These are phyloP conservation scores for Microcaecilia unicolor DNA, from an alignment of 2,797 vertebrate species.

Conservation along the genomic window DNA sequence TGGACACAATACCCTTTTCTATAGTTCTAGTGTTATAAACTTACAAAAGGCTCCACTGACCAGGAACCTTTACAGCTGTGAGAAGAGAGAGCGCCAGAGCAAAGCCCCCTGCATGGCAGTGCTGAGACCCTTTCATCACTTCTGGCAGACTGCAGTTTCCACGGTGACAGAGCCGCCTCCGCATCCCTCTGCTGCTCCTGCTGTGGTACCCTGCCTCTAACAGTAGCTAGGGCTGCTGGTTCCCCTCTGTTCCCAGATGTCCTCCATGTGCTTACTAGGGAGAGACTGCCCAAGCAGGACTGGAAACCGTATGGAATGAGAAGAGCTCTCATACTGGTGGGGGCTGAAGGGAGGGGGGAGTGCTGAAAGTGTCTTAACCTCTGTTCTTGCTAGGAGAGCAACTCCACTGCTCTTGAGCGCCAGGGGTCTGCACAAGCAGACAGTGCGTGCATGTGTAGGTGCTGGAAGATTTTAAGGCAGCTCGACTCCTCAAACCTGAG, in stretches of 20 bases:
- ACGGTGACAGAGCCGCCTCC: slow-evolving; percentile 38
- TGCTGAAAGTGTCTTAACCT: too few relatives aligned
- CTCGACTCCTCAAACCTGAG: too few relatives aligned
- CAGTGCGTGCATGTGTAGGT: too few relatives aligned
- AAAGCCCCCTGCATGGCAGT: neutral
- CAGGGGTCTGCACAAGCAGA: too few relatives aligned
- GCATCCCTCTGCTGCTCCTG: slow-evolving; percentile 21
- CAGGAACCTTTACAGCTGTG: neutral
- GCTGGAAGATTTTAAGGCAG: too few relatives aligned
- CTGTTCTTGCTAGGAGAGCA: too few relatives aligned
- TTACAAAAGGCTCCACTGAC: slow-evolving; percentile 7
- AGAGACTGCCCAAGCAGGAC: slow-evolving; percentile 45
- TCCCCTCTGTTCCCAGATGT: slow-evolving; percentile 70
- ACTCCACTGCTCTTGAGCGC: too few relatives aligned
- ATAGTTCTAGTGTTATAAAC: neutral
- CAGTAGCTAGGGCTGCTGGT: slow-evolving; percentile 33
- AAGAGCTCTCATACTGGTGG: slow-evolving; percentile 34
- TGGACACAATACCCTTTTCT: slow-evolving; percentile 11
- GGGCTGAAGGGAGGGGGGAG: too few relatives aligned
- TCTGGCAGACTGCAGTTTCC: slow-evolving; percentile 38
- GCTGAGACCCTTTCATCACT: slow-evolving; percentile 10
- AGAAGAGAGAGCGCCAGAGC: slow-evolving; percentile 4
- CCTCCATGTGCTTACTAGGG: slow-evolving; percentile 50
- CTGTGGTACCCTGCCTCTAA: slow-evolving; percentile 36
- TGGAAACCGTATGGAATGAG: slow-evolving; percentile 66